Percentiles rank a stretch among this genome's conserved stretches.
These are phyloP conservation scores for Meda fulgida DNA, from an alignment of 2,797 vertebrate species.

Conservation along the genomic window DNA sequence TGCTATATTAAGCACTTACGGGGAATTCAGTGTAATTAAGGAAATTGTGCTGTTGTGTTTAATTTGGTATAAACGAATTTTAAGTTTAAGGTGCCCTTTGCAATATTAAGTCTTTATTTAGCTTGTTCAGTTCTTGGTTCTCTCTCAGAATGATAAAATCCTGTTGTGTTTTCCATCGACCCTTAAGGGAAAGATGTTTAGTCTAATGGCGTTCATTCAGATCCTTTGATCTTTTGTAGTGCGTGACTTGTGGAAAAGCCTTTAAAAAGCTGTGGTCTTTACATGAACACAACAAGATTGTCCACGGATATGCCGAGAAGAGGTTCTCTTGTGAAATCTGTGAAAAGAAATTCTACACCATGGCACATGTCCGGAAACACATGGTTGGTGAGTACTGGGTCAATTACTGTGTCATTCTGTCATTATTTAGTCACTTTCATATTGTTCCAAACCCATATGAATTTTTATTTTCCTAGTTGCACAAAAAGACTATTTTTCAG, in stretches of 20 bases:
- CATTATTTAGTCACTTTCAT: background rate
- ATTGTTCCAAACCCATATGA: background rate
- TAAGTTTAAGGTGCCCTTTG: conserved; percentile 31
- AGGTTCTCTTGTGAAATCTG: conserved; percentile 99
- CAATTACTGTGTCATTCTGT: conserved; percentile 55
- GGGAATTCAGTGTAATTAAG: conserved; percentile 28
- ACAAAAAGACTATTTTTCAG: background rate
- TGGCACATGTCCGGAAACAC: conserved; percentile 98
- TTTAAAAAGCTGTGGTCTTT: conserved; percentile 99
- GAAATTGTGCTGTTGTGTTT: conserved; percentile 24
- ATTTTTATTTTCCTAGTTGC: background rate
- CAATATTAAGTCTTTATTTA: conserved; percentile 15
- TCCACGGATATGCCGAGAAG: conserved; percentile 96
- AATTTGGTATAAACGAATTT: conserved; percentile 9
- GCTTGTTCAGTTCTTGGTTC: background rate
- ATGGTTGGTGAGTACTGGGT: conserved; percentile 92
- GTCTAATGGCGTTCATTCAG: background rate
- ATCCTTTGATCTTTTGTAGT: conserved; percentile 77
- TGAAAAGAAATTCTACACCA: conserved; percentile 99
- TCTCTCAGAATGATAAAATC: background rate
- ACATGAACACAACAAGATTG: conserved; percentile 97
- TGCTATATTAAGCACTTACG: conserved; percentile 9
- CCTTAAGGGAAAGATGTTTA: conserved; percentile 3
- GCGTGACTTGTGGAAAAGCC: conserved; percentile 91
- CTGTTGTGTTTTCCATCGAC: conserved; percentile 22